phyloP scores from a whole-genome alignment of 2,888 invertebrate species.

The Pheosia tremula region DNA sequence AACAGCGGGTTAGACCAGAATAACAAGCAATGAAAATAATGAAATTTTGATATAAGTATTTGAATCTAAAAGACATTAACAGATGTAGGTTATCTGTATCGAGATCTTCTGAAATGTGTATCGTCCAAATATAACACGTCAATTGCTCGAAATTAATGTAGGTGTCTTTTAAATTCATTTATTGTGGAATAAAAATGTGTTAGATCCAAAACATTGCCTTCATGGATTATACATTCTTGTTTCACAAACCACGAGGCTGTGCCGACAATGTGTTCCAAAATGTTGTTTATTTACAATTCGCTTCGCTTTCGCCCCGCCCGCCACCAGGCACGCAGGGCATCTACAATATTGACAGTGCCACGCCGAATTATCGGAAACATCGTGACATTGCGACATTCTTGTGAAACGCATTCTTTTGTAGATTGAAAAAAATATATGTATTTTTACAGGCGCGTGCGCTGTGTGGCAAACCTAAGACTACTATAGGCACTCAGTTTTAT shows the following conservation, averaged over 20 bases:
- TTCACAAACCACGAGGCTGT: not conserved
- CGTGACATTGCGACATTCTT: not conserved
- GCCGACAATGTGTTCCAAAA: not conserved
- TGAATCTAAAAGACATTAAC: too few relatives aligned
- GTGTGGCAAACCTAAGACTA: too few relatives aligned
- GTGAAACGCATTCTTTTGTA: not conserved
- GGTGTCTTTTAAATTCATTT: too few relatives aligned
- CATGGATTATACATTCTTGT: not conserved
- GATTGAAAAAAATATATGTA: not conserved
- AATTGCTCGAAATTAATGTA: too few relatives aligned
- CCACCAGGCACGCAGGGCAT: not conserved
- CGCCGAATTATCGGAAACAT: not conserved
- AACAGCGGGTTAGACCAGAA: too few relatives aligned
- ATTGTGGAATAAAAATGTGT: not conserved
- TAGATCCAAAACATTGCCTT: not conserved
- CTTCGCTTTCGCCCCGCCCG: not conserved
- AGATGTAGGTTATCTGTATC: too few relatives aligned
- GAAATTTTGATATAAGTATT: too few relatives aligned
- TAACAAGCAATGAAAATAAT: too few relatives aligned
- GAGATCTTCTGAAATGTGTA: too few relatives aligned
- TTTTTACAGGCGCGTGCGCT: too few relatives aligned
- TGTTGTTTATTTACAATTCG: conserved; percentile 4
- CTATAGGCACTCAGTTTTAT: too few relatives aligned
- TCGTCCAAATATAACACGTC: too few relatives aligned
- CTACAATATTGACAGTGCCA: not conserved